Evolutionary conservation across 2,113 vertebrate species (phyloP).

Genomic region (Strix aluco): DNA sequence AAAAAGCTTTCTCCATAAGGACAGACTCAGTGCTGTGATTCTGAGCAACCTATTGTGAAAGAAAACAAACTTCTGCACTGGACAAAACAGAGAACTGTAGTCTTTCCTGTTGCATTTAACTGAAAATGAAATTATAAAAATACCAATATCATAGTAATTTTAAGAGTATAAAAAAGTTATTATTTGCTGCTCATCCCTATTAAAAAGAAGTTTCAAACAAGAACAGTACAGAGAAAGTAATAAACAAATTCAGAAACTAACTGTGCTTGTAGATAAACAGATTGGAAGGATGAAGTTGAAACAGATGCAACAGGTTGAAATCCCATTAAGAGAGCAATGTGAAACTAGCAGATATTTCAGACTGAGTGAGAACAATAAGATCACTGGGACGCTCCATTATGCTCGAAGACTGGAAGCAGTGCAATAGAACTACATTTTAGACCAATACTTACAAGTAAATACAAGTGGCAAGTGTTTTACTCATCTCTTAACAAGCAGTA

Average conservation of each 20-base stretch:
- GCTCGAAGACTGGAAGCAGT: background rate
- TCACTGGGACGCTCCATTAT: background rate
- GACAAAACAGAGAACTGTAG: background rate
- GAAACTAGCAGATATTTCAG: background rate
- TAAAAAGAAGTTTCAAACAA: background rate
- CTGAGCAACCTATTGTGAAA: background rate
- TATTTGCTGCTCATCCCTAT: background rate
- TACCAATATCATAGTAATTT: background rate
- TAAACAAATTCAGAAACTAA: background rate
- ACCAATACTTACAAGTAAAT: background rate
- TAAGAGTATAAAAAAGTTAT: background rate
- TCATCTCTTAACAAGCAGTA: background rate
- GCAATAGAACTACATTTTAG: background rate
- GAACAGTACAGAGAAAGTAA: background rate
- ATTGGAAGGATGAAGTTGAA: background rate
- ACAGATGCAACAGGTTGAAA: background rate
- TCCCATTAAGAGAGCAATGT: background rate
- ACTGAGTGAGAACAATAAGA: background rate
- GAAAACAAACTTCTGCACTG: background rate
- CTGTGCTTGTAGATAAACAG: background rate
- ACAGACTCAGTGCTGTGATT: background rate
- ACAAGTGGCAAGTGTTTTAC: background rate
- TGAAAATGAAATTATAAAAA: background rate
- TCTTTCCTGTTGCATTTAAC: background rate
- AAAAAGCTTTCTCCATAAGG: background rate